Percentiles rank a stretch among this genome's conserved stretches.
phyloP scores from a whole-genome alignment of 2,888 invertebrate species.

The Pheosia tremula region DNA sequence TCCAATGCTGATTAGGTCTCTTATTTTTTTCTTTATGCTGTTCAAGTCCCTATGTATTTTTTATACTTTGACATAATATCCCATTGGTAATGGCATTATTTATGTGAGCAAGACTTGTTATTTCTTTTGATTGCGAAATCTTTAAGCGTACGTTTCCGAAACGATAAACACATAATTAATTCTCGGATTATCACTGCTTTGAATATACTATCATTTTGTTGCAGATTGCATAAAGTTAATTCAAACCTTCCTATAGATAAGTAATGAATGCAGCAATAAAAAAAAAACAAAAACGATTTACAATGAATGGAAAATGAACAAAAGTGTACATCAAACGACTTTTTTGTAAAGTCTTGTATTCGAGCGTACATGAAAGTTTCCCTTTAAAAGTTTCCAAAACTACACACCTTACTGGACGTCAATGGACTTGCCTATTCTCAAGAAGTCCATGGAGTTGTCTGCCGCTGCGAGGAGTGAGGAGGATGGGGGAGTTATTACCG shows the following conservation, averaged over 20 bases:
- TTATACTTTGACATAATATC: too few relatives aligned
- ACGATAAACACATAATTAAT: conserved; percentile 1
- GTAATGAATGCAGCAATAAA: too few relatives aligned
- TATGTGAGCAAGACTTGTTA: neutral
- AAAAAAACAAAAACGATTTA: too few relatives aligned
- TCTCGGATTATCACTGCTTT: neutral
- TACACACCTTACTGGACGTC: conserved; percentile 68
- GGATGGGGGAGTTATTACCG: conserved; percentile 67
- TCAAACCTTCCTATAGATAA: neutral
- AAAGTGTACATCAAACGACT: conserved; percentile 25
- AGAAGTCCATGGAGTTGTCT: conserved; percentile 65
- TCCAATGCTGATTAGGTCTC: too few relatives aligned
- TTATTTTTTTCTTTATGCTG: too few relatives aligned
- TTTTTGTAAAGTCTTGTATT: conserved; percentile 33
- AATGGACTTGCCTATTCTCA: conserved; percentile 63
- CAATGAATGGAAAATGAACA: conserved; percentile 19
- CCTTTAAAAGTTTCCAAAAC: conserved; percentile 65
- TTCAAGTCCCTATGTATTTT: too few relatives aligned
- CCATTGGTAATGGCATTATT: neutral
- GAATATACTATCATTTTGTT: neutral
- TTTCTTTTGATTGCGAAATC: neutral
- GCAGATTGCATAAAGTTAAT: conserved; percentile 12
- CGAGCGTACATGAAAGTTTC: conserved; percentile 51
- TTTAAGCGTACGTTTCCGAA: neutral
- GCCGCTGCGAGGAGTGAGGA: conserved; percentile 28